Evolutionary conservation across 2,888 invertebrate species (phyloP).

Genomic region (Drosophila maculinotata): DNA sequence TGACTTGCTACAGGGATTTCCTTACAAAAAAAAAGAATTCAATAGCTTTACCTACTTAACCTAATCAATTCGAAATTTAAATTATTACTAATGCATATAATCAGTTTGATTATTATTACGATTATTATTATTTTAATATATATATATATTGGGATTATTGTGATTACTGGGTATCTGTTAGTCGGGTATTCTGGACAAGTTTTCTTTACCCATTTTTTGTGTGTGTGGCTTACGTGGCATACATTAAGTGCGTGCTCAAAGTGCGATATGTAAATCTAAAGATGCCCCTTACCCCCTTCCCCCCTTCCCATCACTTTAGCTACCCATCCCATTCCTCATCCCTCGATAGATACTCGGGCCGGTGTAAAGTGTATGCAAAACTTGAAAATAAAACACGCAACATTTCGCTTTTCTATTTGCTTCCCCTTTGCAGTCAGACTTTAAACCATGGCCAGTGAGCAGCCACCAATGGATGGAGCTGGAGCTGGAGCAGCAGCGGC

Average conservation of each 20-base stretch:
- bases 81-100: no score
- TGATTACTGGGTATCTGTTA: background rate
- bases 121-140: no score
- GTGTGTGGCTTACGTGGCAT: slow-evolving; percentile 67
- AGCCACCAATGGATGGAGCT: slow-evolving; percentile 64
- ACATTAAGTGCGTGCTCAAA: slow-evolving; percentile 71
- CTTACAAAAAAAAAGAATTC: no score
- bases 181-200: background rate
- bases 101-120: no score
- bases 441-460: slow-evolving; percentile 75
- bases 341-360: background rate
- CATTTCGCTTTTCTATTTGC: slow-evolving; percentile 19
- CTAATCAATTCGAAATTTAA: no score
- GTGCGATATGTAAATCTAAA: slow-evolving; percentile 62
- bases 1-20: no score
- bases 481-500: slow-evolving; percentile 44
- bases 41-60: no score
- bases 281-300: slow-evolving; percentile 1
- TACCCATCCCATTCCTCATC: background rate
- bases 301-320: background rate
- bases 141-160: no score
- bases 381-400: slow-evolving; percentile 28
- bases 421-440: slow-evolving; percentile 40
- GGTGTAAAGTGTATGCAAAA: slow-evolving; percentile 41
- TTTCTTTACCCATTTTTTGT: background rate